Evolutionary conservation across 2,797 vertebrate genomes (phyloP).

Genomic region (Threskiornis aethiopicus): DNA sequence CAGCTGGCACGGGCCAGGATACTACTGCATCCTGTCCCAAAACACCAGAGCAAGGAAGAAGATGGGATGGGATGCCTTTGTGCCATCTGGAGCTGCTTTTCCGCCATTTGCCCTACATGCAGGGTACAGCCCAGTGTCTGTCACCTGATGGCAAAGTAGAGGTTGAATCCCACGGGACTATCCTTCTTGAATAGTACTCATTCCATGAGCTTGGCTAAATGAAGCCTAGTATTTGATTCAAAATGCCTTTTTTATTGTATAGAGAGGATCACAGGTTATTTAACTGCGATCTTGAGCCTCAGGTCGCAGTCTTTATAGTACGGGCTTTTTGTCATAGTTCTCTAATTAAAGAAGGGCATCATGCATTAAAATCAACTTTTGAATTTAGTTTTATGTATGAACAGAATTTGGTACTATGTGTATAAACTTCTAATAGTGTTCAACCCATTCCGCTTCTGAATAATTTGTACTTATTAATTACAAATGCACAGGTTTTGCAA

Average conservation of each 20-base stretch:
- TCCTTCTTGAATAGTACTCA: neutral
- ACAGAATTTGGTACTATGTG: slow-evolving; percentile 32
- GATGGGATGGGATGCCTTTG: neutral
- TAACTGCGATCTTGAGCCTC: slow-evolving; percentile 17
- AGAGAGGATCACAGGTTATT: slow-evolving; percentile 13
- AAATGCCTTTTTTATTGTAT: slow-evolving; percentile 13
- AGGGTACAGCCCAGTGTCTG: neutral
- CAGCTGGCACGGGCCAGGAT: fast-evolving
- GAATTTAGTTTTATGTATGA: slow-evolving; percentile 48
- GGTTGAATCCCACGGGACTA: neutral
- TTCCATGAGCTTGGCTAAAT: neutral
- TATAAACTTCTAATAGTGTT: slow-evolving; percentile 44
- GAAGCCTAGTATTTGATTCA: neutral
- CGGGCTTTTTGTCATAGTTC: slow-evolving; percentile 41
- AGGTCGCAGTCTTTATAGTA: neutral
- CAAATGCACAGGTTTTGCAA: slow-evolving; percentile 59
- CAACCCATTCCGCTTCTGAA: slow-evolving; percentile 29
- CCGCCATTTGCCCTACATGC: fast-evolving
- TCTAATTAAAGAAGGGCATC: slow-evolving; percentile 35
- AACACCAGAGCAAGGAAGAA: neutral
- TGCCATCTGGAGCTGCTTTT: neutral
- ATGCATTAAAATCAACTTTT: slow-evolving; percentile 55
- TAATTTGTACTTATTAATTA: slow-evolving; percentile 69
- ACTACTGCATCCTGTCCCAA: neutral
- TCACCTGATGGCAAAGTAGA: neutral